Percentiles rank a stretch among this genome's conserved stretches.
phyloP scores from a whole-genome alignment of 2,888 invertebrate genomes.

The Lithophane leautieri region DNA sequence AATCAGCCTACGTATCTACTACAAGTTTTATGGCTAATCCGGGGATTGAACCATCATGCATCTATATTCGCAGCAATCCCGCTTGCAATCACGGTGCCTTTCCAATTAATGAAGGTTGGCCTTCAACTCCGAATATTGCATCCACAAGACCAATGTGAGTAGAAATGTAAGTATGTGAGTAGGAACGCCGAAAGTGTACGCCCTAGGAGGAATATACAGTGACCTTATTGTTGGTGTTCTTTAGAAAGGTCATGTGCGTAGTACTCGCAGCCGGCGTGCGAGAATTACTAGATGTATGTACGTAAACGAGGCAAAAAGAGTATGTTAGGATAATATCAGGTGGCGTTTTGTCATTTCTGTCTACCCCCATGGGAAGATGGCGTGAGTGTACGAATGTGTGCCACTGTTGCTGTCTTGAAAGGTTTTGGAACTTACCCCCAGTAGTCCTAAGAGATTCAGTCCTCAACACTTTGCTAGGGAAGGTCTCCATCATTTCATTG shows the following conservation, averaged over 20 bases:
- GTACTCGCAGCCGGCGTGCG: not conserved
- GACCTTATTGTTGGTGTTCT: not conserved
- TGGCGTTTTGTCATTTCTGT: not conserved
- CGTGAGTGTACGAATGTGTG: not conserved
- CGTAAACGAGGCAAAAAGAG: not conserved
- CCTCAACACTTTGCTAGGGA: slow-evolving; percentile 74
- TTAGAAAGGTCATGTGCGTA: not conserved
- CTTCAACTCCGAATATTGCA: not conserved
- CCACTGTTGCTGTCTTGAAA: no score
- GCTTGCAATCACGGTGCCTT: not conserved
- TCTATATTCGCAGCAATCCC: not conserved
- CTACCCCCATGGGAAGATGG: not conserved
- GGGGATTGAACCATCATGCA: no score
- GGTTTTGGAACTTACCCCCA: slow-evolving; percentile 50
- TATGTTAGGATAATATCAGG: not conserved
- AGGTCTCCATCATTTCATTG: slow-evolving; percentile 74
- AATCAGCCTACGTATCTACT: not conserved
- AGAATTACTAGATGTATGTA: not conserved
- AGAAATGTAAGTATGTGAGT: no score
- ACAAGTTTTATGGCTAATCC: not conserved
- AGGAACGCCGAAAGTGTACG: no score
- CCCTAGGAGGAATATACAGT: no score
- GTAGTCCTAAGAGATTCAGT: slow-evolving; percentile 82
- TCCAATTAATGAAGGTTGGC: not conserved
- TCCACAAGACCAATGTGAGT: not conserved